These are phyloP conservation scores for Donacobius atricapilla DNA, from an alignment of 2,113 vertebrate genomes.

Conservation along the genomic window DNA sequence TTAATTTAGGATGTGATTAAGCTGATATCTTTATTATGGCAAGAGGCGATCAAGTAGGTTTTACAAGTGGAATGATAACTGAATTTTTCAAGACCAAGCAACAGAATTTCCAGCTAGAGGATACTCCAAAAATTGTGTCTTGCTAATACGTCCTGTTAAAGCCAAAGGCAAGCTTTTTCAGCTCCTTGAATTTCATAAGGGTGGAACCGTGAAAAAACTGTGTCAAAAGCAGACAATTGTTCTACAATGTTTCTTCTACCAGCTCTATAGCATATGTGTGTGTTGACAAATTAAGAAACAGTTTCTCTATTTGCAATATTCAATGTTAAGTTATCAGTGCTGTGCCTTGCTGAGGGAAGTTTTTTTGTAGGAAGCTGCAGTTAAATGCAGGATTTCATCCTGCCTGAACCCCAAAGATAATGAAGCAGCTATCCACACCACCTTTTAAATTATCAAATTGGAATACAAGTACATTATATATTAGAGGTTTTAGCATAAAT, in stretches of 20 bases:
- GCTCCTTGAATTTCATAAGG: neutral
- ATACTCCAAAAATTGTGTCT: neutral
- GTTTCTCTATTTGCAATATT: slow-evolving; percentile 6
- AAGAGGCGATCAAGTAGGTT: neutral
- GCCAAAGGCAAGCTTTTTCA: neutral
- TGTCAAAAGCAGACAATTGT: neutral
- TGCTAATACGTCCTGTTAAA: neutral
- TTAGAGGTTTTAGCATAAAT: neutral
- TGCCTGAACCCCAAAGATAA: neutral
- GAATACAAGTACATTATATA: neutral
- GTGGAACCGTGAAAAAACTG: neutral
- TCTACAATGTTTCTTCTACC: neutral
- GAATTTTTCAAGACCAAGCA: neutral
- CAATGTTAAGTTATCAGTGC: neutral
- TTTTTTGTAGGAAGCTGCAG: neutral
- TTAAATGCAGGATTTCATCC: neutral
- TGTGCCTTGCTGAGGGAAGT: neutral
- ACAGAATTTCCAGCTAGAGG: neutral
- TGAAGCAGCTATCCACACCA: neutral
- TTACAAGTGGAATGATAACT: neutral
- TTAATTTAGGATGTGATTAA: neutral
- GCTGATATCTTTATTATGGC: neutral
- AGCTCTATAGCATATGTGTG: neutral
- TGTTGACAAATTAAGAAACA: neutral
- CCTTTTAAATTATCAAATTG: neutral